These are phyloP conservation scores for Ictalurus furcatus DNA, from an alignment of 2,113 vertebrate genomes.

Conservation along the genomic window DNA sequence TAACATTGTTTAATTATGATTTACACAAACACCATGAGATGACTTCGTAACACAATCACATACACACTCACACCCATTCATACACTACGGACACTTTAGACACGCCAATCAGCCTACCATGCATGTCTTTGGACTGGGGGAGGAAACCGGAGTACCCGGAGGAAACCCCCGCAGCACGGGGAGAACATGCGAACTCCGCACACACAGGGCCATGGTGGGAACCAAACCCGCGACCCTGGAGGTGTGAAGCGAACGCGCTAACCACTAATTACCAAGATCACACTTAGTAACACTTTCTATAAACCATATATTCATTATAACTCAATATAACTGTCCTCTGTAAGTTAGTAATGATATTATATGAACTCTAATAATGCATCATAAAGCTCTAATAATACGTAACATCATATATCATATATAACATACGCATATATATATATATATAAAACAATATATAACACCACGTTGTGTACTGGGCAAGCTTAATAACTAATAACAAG, in stretches of 20 bases:
- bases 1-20: neutral
- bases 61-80: too few relatives aligned
- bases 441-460: neutral
- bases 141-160: too few relatives aligned
- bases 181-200: too few relatives aligned
- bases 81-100: too few relatives aligned
- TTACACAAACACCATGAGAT: neutral
- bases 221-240: too few relatives aligned
- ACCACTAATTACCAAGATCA: neutral
- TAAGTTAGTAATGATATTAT: neutral
- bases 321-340: neutral
- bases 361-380: neutral
- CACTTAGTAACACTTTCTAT: neutral
- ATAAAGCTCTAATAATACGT: neutral
- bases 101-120: too few relatives aligned
- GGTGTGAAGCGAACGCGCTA: too few relatives aligned
- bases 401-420: too few relatives aligned
- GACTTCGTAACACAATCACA: neutral
- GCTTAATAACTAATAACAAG: neutral
- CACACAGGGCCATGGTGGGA: too few relatives aligned
- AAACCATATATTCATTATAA: neutral
- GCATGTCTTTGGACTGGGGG: too few relatives aligned
- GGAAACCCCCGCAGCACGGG: too few relatives aligned
- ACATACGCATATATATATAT: neutral
- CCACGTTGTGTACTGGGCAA: neutral